Base-by-base conservation (phyloP, 2,888 invertebrate species). In the Habrosyne pyritoides region DNA sequence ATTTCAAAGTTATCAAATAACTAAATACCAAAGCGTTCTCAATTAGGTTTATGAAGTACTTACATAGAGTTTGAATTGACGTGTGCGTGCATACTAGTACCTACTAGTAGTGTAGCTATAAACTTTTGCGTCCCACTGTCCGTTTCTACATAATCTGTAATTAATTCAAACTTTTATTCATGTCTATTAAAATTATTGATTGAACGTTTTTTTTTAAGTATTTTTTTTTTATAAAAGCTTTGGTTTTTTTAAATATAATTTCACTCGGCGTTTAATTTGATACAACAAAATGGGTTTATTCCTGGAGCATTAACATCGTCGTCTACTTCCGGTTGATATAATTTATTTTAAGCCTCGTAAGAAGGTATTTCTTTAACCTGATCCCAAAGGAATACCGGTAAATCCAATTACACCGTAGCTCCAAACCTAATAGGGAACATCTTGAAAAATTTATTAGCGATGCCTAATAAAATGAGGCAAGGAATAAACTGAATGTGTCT, bases 381-480 rank as follows among this genome's bases (percentile, higher is more conserved):
- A 49, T 48, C 57, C 54, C 62, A 51, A 55, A 57, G 55, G 55
- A 58, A 61, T 58, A 51, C 36, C 56, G 50, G 52, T 26, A 54
- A 57, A 59, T 46, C 55, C 28, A 21, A 54, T 57, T 57, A 50
- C 53, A 42, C 55, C 59, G 47, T 52, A 42, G 50, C 54, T 53
- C n/a, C 50, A 50, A 50, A 50, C 50, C 28, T 28, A 50, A 50
- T 50, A 50, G 50, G 24, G 28, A 50, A 50, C 50, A 50, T 50
- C 50, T 28, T 18, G 10, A 28, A 28, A 50, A 50, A 28, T 30
- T 30, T 50, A 50, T 50, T 50, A 30, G 50, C 18, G 18, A 28
- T 18, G 42, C 42, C 10, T 50, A 12, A 28, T 28, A 28, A 28
- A 28, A 50, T 50, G n/a, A 28, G 30, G 28, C 28, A 28, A 50